These are phyloP conservation scores for Thunnus thynnus DNA, from an alignment of 2,113 vertebrate genomes.

Conservation along the genomic window DNA sequence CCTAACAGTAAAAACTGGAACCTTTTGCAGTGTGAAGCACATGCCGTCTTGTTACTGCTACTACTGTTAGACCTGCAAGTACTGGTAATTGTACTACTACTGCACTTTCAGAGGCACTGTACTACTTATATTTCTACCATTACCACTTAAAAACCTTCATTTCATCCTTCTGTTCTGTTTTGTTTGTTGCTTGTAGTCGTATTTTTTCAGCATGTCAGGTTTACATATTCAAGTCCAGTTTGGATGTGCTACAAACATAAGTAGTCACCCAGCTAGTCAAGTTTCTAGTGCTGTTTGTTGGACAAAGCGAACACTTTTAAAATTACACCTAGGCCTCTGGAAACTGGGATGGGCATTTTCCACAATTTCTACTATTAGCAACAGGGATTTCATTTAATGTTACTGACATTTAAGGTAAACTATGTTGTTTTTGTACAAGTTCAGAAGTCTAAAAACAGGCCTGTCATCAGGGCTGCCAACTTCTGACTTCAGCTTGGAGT, in stretches of 20 bases:
- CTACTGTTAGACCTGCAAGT: background rate
- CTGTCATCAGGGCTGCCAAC: background rate
- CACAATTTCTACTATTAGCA: background rate
- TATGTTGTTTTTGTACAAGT: background rate
- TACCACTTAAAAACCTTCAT: background rate
- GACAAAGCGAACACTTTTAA: no score
- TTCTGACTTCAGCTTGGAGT: no score
- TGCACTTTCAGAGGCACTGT: background rate
- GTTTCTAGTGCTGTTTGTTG: no score
- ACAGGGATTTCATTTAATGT: background rate
- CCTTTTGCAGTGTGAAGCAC: constrained; percentile 4
- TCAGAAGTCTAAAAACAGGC: background rate
- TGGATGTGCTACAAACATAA: no score
- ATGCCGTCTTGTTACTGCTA: background rate
- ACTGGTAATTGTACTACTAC: background rate
- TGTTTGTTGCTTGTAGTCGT: no score
- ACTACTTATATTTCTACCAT: background rate
- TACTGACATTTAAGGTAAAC: background rate
- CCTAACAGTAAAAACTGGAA: constrained; percentile 39
- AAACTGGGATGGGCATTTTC: no score
- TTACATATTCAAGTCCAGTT: background rate
- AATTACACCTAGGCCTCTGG: no score
- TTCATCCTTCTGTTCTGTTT: background rate
- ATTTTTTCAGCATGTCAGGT: background rate
- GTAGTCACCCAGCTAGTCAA: no score